Conservation (phyloP, 1,140 invertebrate species). For the Brachionus rubens region DNA sequence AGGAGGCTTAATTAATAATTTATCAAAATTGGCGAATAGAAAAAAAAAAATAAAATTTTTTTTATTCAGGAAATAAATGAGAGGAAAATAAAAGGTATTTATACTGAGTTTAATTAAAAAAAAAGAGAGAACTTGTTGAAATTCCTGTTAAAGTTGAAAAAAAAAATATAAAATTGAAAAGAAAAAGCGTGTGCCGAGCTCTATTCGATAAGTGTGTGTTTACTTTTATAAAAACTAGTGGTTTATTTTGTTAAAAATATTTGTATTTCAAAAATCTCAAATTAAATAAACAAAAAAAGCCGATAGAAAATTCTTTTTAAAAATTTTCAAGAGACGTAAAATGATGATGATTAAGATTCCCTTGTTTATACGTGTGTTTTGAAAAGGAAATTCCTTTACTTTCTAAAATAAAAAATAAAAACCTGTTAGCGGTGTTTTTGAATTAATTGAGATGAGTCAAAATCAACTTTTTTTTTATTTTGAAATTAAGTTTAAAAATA, state of each 20-base stretch:
- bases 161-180: neutral
- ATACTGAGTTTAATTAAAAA: conserved; percentile 11
- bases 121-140: conserved; percentile 42
- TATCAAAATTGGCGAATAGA: neutral
- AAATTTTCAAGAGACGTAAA: neutral
- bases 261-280: neutral
- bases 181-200: neutral
- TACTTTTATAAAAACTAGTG: conserved; percentile 22
- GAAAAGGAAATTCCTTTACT: conserved; percentile 11
- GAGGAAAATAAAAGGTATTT: too few relatives aligned
- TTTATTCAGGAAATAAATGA: conserved; percentile 30
- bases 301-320: conserved; percentile 10
- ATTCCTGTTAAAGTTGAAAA: conserved; percentile 17
- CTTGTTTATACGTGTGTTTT: neutral
- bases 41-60: neutral
- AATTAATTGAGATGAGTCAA: too few relatives aligned
- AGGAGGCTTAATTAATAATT: conserved; percentile 34
- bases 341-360: conserved; percentile 5
- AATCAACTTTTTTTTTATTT: too few relatives aligned
- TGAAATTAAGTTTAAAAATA: neutral
- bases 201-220: conserved; percentile 35
- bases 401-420: neutral
- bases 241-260: neutral
- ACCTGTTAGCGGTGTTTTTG: neutral
- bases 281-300: conserved; percentile 1